Percentiles rank a stretch among this genome's conserved stretches.
phyloP scores from a whole-genome alignment of 2,113 vertebrate genomes.

The Rhinogobius similis region DNA sequence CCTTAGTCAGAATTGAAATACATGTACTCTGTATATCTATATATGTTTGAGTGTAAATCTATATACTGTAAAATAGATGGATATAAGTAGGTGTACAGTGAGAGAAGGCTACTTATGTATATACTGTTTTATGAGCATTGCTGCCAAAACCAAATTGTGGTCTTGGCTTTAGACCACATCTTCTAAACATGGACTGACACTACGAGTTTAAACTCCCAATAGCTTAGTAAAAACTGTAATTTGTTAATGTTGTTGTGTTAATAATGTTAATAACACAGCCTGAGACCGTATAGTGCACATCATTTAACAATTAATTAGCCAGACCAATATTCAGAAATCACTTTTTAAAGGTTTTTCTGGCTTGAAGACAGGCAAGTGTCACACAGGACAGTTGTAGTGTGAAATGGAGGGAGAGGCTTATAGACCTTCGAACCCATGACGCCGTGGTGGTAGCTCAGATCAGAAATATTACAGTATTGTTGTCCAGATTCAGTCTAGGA shows the following conservation, averaged over 20 bases:
- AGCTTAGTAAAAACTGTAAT: not conserved
- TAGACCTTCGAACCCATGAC: too few species aligned
- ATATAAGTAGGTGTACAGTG: conserved; percentile 67
- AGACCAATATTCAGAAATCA: not conserved
- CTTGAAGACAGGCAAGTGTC: too few species aligned
- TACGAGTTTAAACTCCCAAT: conserved; percentile 36
- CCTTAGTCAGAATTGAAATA: conserved; percentile 35
- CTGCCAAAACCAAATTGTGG: conserved; percentile 68
- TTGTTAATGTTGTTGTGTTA: conserved; percentile 2
- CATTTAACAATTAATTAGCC: not conserved
- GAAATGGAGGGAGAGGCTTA: too few species aligned
- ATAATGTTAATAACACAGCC: not conserved
- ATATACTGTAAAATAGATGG: conserved; percentile 56
- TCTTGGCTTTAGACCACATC: conserved; percentile 46
- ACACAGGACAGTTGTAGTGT: too few species aligned
- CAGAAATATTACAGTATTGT: not conserved
- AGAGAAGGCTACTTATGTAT: conserved; percentile 56
- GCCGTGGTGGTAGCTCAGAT: too few species aligned
- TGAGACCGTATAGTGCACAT: not conserved
- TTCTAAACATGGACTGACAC: conserved; percentile 39
- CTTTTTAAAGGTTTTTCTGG: too few species aligned
- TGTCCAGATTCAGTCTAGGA: not conserved
- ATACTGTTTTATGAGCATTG: conserved; percentile 64
- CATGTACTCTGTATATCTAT: conserved; percentile 50
- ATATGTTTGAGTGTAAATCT: conserved; percentile 39